Evolutionary conservation across 2,797 vertebrate species (phyloP).

Genomic region (Danio aesculapii): DNA sequence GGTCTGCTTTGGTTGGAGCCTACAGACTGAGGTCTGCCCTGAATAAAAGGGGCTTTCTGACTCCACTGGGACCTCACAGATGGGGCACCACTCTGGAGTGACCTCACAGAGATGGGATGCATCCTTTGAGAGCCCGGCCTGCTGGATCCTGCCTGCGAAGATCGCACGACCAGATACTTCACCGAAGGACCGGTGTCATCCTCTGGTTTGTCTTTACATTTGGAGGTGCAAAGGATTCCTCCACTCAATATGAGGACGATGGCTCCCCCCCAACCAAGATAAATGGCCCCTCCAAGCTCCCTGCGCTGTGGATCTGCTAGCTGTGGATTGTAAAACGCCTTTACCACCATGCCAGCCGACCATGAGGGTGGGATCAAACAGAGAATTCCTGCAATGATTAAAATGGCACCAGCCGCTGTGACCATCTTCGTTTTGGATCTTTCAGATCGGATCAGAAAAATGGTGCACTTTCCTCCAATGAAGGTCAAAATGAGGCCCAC

Average conservation of each 20-base stretch:
- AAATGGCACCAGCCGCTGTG: constrained; percentile 71
- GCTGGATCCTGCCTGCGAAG: constrained; percentile 67
- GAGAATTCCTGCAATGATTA: constrained; percentile 77
- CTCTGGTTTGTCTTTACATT: constrained; percentile 65
- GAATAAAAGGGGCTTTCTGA: constrained; percentile 35
- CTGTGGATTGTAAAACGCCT: constrained; percentile 82
- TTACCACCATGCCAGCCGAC: constrained; percentile 75
- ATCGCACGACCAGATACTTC: constrained; percentile 73
- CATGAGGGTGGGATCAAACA: constrained; percentile 80
- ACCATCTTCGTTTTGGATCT: constrained; percentile 73
- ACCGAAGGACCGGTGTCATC: constrained; percentile 68
- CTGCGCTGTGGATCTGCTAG: constrained; percentile 80
- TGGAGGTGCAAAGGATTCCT: constrained; percentile 82
- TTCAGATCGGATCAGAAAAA: constrained; percentile 72
- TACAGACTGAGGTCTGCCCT: constrained; percentile 55
- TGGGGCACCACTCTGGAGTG: constrained; percentile 41
- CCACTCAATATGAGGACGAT: constrained; percentile 85
- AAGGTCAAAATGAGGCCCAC: constrained; percentile 80
- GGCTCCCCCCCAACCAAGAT: constrained; percentile 87
- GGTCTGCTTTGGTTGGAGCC: constrained; percentile 62
- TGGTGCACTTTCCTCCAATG: constrained; percentile 84
- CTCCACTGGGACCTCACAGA: constrained; percentile 59
- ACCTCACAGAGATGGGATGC: constrained; percentile 42
- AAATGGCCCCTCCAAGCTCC: constrained; percentile 87
- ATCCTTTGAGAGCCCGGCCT: constrained; percentile 48